A percentile compares a stretch with the other conserved stretches of the same genome.
These are phyloP conservation scores for Mesodorylaimus sp. DNA, from an alignment of 2,888 invertebrate genomes.

Conservation along the genomic window DNA sequence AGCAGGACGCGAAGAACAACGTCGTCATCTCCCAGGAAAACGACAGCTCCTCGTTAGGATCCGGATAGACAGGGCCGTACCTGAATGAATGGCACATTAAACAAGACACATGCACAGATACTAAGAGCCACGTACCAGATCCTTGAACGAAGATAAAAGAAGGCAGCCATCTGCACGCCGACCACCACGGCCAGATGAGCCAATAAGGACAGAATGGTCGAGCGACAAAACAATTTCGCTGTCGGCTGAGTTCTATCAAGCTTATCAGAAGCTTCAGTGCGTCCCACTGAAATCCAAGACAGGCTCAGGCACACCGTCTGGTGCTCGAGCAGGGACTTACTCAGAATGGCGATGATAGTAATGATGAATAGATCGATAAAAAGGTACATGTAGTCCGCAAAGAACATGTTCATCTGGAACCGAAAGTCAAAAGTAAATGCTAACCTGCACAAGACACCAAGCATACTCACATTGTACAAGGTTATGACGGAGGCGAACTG, in stretches of 20 bases:
- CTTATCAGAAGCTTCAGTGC: too few species aligned
- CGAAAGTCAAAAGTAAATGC: too few species aligned
- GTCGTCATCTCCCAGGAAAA: conserved; percentile 5
- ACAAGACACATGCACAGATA: too few species aligned
- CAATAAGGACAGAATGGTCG: background rate
- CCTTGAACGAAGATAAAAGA: background rate
- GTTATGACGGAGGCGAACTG: conserved; percentile 48
- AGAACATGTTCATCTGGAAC: conserved; percentile 26
- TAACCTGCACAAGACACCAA: too few species aligned
- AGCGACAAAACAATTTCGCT: background rate
- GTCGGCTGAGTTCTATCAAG: conserved; percentile 49
- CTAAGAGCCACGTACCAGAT: conserved; percentile 25
- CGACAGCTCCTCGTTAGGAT: too few species aligned
- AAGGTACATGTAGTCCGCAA: conserved; percentile 35
- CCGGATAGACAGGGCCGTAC: too few species aligned
- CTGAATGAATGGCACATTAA: too few species aligned
- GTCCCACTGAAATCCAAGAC: too few species aligned
- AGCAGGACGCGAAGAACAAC: conserved; percentile 51
- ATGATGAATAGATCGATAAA: conserved; percentile 37
- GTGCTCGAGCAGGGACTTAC: too few species aligned
- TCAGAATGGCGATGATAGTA: conserved; percentile 30
- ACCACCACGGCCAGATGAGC: background rate
- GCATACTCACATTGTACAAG: too few species aligned
- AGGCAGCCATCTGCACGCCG: background rate
- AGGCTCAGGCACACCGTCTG: too few species aligned